phyloP scores from a whole-genome alignment of 2,113 vertebrate species.

The Pagrus major region DNA sequence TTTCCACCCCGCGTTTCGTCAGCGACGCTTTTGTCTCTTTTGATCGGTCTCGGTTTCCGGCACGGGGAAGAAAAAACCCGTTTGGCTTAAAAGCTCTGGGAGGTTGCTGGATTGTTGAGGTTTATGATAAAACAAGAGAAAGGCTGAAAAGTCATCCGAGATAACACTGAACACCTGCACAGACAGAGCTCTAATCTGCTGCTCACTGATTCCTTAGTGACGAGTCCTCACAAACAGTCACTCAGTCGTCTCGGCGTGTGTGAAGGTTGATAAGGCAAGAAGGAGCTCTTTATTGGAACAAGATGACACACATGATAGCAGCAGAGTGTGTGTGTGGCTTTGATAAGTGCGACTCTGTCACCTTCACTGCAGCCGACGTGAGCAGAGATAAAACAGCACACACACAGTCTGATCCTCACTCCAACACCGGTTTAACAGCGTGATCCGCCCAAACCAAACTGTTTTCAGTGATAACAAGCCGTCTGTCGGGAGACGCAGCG shows the following conservation, averaged over 20 bases:
- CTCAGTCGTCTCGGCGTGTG: neutral
- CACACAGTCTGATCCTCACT: neutral
- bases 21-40: neutral
- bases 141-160: slow-evolving; percentile 10
- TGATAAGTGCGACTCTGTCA: slow-evolving; percentile 20
- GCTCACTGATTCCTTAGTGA: neutral
- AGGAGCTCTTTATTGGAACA: slow-evolving; percentile 50
- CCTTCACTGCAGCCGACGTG: slow-evolving; percentile 30
- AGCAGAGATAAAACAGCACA: slow-evolving; percentile 3
- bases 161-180: slow-evolving; percentile 43
- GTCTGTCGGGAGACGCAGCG: neutral
- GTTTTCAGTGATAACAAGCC: slow-evolving; percentile 22
- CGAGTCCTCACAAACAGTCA: neutral
- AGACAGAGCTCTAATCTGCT: slow-evolving; percentile 24
- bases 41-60: slow-evolving; percentile 19
- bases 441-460: neutral
- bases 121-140: slow-evolving; percentile 31
- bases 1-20: neutral
- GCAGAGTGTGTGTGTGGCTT: neutral
- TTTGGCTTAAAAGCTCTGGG: neutral
- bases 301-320: slow-evolving; percentile 57
- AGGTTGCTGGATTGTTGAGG: neutral
- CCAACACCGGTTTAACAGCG: neutral
- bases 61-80: neutral
- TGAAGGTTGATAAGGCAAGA: slow-evolving; percentile 30